Conservation (phyloP, 2,113 vertebrate genomes). For the Tautogolabrus adspersus region DNA sequence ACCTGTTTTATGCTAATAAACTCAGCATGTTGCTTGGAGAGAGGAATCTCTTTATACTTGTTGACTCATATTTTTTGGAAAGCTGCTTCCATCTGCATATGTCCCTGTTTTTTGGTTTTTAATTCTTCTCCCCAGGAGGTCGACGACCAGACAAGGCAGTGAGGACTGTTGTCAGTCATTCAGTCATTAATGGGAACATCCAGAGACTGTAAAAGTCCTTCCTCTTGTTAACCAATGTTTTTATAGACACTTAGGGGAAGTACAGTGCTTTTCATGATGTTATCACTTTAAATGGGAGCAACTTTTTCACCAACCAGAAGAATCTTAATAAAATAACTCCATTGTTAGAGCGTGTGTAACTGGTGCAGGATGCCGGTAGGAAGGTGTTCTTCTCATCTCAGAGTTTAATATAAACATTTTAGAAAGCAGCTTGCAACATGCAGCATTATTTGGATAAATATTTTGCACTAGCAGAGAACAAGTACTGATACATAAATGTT, state of each 20-base stretch:
- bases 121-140: background rate
- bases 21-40: background rate
- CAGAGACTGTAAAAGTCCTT: constrained; percentile 42
- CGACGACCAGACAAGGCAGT: constrained; percentile 22
- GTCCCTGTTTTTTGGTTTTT: background rate
- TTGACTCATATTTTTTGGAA: constrained; percentile 38
- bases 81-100: constrained; percentile 12
- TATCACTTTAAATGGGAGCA: constrained; percentile 46
- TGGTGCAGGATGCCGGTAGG: constrained; percentile 19
- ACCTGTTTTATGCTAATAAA: constrained; percentile 31
- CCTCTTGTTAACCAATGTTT: constrained; percentile 48
- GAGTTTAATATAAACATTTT: too few relatives aligned
- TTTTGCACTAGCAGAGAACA: too few relatives aligned
- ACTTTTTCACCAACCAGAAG: constrained; percentile 24
- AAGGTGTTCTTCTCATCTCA: constrained; percentile 11
- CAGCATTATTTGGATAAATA: too few relatives aligned
- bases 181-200: constrained; percentile 60
- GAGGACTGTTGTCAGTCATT: constrained; percentile 20
- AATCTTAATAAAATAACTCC: constrained; percentile 39
- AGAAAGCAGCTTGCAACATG: too few relatives aligned
- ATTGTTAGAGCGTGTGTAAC: constrained; percentile 34
- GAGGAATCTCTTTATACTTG: constrained; percentile 21
- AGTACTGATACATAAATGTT: too few relatives aligned
- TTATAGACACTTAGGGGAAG: constrained; percentile 49
- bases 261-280: constrained; percentile 40